A percentile compares a stretch with the other conserved stretches of the same genome.
phyloP scores from a whole-genome alignment of 2,888 invertebrate species.

The Molorchus minor region DNA sequence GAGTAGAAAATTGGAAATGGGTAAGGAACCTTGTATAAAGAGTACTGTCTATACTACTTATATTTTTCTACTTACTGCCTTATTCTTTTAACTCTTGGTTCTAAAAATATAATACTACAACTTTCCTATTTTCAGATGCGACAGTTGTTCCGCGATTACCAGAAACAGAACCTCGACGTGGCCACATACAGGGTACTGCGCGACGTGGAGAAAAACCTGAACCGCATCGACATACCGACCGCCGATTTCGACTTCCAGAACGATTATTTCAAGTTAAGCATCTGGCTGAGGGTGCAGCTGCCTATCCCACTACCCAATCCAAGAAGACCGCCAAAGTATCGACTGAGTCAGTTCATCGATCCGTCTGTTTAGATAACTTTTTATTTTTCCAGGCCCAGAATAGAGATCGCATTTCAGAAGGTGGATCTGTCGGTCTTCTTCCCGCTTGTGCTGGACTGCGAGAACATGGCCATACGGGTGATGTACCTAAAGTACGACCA shows the following conservation, averaged over 20 bases:
- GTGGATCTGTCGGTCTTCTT: constrained; percentile 62
- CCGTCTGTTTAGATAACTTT: background rate
- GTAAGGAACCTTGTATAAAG: constrained; percentile 34
- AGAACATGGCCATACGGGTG: constrained; percentile 62
- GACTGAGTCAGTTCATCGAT: background rate
- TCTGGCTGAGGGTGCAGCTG: constrained; percentile 62
- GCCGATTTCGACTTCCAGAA: constrained; percentile 61
- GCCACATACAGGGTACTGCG: constrained; percentile 65
- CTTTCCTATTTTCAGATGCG: constrained; percentile 55
- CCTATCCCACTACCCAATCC: constrained; percentile 60
- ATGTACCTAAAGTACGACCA: constrained; percentile 67
- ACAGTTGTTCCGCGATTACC: constrained; percentile 60
- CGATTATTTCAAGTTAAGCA: constrained; percentile 59
- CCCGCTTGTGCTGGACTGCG: constrained; percentile 61
- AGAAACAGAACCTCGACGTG: constrained; percentile 62
- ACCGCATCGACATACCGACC: constrained; percentile 62
- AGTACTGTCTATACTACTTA: no score
- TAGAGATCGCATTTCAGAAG: constrained; percentile 62
- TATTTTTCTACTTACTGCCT: no score
- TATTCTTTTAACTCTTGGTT: background rate
- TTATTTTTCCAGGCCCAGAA: constrained; percentile 56
- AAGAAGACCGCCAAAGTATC: constrained; percentile 53
- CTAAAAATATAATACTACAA: no score
- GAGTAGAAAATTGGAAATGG: constrained; percentile 52
- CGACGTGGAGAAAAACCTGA: constrained; percentile 63